Base-by-base conservation (phyloP, 1,140 invertebrate species). In the Vanessa tameamea region DNA sequence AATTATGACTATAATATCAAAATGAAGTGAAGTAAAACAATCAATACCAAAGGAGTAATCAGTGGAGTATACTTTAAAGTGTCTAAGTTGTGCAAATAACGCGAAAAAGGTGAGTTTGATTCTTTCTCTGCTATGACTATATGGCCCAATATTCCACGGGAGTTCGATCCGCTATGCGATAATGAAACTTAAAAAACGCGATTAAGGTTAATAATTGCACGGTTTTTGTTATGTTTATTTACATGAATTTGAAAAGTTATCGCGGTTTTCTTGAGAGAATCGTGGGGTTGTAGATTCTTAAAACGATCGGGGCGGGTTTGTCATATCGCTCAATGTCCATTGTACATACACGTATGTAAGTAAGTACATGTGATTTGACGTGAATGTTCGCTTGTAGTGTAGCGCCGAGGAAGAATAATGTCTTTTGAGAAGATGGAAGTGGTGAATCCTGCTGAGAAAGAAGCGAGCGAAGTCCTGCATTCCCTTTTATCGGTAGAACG, bases 391-490 rank as follows among this genome's bases (percentile, higher is more conserved):
- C 83, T 92, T 91, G 79, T 92, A 91, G 89, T 87, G 76, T 91
- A 91, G 87, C 82, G 80, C 82, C 78, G 84, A 81, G 81, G 81
- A 80, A 81, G 78, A 80, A 76, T 77, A 70, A 93, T 93, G 93
- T 93, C 92, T 72, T 93, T 85, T 81, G 91, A 92, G 77, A 93
- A 93, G 82, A 90, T 93, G 92, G 92, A 93, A 81, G 90, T 92
- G 70, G 91, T 92, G 64, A 93, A 93, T 80, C 86, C 91, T 26
- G 94, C 94, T 37, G 95, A 95, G 86, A 95, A 95, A 79, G 95
- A 95, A 87, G 95, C 95, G 4, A 95, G 94, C 82, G 95, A 95
- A 88, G 95, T 95, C 31, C 87, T 95, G 57, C 94, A 95, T 78
- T 94, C 94, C 9, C 86, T 95, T 69, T 85, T 95, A 68, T 95